phyloP scores from a whole-genome alignment of 2,888 invertebrate genomes.

The Cancer borealis region DNA sequence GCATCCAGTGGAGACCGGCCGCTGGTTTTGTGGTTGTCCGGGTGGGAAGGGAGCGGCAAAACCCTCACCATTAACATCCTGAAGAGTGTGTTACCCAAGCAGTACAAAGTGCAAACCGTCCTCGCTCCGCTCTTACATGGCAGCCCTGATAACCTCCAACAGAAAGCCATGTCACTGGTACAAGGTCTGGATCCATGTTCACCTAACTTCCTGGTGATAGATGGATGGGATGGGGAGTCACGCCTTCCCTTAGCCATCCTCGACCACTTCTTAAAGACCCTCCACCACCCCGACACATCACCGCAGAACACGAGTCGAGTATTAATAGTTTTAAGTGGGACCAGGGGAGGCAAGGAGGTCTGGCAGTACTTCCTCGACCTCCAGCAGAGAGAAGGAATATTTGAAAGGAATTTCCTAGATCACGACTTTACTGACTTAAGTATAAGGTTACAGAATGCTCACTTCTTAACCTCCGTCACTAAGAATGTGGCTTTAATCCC shows the following conservation, averaged over 20 bases:
- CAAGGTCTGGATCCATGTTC: not conserved
- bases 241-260: not conserved
- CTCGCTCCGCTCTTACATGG: not conserved
- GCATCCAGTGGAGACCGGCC: not conserved
- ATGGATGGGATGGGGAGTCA: not conserved
- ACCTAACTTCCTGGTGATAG: not conserved
- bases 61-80: conserved; percentile 6
- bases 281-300: not conserved
- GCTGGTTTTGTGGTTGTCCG: not conserved
- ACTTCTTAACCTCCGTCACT: not conserved
- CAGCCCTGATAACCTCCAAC: not conserved
- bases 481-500: not conserved
- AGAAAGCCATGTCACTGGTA: not conserved
- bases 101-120: not conserved
- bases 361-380: not conserved
- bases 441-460: not conserved
- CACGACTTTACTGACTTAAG: not conserved
- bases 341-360: not conserved
- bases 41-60: conserved; percentile 2
- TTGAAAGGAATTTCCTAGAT: not conserved
- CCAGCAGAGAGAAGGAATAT: not conserved
- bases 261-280: not conserved
- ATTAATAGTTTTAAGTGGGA: not conserved
- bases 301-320: not conserved
- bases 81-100: not conserved